A percentile compares a stretch with the other conserved stretches of the same genome.
Conservation (phyloP, 1,140 invertebrate genomes). For the Apis dorsata region DNA sequence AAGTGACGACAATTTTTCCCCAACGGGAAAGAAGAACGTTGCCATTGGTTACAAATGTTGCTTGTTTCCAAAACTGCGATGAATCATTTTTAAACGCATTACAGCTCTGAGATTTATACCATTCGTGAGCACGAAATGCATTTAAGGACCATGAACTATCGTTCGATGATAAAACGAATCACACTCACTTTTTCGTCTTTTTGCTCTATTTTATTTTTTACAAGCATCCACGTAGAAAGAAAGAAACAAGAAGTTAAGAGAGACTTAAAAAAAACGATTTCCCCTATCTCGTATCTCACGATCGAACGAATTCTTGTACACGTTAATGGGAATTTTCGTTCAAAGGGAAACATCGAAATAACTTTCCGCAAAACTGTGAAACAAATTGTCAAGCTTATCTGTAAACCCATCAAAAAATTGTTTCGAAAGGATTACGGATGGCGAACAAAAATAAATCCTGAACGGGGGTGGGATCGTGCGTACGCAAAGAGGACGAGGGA, state of each 20-base stretch:
- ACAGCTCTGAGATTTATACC: conserved; percentile 17
- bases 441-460: background rate
- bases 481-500: background rate
- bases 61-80: conserved; percentile 1
- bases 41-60: conserved; percentile 8
- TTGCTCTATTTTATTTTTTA: too few relatives aligned
- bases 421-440: background rate
- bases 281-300: too few relatives aligned
- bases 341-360: too few relatives aligned
- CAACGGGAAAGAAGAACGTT: background rate
- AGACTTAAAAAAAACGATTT: too few relatives aligned
- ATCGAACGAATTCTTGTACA: too few relatives aligned
- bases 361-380: too few relatives aligned
- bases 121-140: background rate
- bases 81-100: conserved; percentile 37
- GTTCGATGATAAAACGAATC: conserved; percentile 1
- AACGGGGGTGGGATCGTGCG: background rate
- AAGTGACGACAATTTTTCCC: background rate
- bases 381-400: too few relatives aligned
- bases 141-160: conserved; percentile 4
- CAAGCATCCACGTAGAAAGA: too few relatives aligned
- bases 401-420: background rate
- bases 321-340: too few relatives aligned
- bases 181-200: too few relatives aligned
- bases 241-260: too few relatives aligned